These are phyloP conservation scores for Ophthalmotilapia sp. DNA, from an alignment of 2,113 vertebrate genomes.

Conservation along the genomic window DNA sequence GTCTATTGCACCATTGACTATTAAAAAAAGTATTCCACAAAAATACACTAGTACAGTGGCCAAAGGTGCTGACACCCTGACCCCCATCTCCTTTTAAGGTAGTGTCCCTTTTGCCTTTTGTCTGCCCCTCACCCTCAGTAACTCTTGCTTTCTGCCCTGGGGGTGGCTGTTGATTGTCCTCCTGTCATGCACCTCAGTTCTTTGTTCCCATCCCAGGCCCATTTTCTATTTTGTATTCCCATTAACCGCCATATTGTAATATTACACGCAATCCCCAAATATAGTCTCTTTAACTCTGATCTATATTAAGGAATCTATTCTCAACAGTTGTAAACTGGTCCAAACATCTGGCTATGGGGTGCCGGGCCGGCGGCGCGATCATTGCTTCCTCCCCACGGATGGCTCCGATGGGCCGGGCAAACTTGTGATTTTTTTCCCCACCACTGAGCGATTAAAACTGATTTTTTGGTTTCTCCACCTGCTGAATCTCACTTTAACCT, in stretches of 20 bases:
- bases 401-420: not conserved
- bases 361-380: accelerated
- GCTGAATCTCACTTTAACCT: not conserved
- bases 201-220: not conserved
- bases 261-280: not conserved
- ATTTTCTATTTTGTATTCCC: not conserved
- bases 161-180: not conserved
- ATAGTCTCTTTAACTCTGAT: not conserved
- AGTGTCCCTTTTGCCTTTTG: not conserved
- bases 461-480: not conserved
- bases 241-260: not conserved
- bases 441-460: not conserved
- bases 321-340: not conserved
- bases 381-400: not conserved
- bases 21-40: too few relatives aligned
- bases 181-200: not conserved
- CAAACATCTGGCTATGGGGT: accelerated
- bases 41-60: not conserved
- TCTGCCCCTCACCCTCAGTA: not conserved
- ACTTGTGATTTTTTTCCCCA: not conserved
- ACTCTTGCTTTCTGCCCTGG: not conserved
- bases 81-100: not conserved
- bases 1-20: too few relatives aligned
- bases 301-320: not conserved
- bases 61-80: not conserved